Percentiles rank a stretch among this genome's conserved stretches.
Evolutionary conservation across 2,797 vertebrate species (phyloP).

Genomic region (Eulemur mongoz): DNA sequence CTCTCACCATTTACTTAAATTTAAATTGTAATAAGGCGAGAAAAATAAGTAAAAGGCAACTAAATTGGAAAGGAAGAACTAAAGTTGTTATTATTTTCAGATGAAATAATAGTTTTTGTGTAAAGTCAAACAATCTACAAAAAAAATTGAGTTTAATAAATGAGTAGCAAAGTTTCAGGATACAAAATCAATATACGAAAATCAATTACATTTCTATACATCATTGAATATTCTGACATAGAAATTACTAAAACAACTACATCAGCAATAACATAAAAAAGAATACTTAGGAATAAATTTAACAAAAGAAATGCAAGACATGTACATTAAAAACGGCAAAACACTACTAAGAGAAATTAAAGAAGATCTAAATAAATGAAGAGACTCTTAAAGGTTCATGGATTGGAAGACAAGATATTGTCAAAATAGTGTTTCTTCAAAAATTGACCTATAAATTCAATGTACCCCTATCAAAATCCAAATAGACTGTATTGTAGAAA

Average conservation of each 20-base stretch:
- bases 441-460: background rate
- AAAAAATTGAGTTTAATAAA: background rate
- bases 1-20: background rate
- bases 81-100: background rate
- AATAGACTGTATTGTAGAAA: background rate
- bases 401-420: background rate
- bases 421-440: background rate
- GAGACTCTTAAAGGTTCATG: background rate
- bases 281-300: background rate
- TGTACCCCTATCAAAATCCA: background rate
- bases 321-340: background rate
- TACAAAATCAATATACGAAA: background rate
- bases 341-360: background rate
- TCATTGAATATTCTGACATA: background rate
- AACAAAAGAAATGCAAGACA: background rate
- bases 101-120: background rate
- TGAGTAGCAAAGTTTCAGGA: background rate
- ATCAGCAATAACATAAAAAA: background rate
- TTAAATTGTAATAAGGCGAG: background rate
- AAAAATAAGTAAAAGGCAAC: background rate
- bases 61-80: background rate
- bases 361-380: background rate
- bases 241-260: background rate
- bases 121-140: background rate
- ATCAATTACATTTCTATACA: background rate